Percentiles rank a stretch among this genome's conserved stretches.
phyloP scores from a whole-genome alignment of 2,113 vertebrate genomes.

The Nibea coibor region DNA sequence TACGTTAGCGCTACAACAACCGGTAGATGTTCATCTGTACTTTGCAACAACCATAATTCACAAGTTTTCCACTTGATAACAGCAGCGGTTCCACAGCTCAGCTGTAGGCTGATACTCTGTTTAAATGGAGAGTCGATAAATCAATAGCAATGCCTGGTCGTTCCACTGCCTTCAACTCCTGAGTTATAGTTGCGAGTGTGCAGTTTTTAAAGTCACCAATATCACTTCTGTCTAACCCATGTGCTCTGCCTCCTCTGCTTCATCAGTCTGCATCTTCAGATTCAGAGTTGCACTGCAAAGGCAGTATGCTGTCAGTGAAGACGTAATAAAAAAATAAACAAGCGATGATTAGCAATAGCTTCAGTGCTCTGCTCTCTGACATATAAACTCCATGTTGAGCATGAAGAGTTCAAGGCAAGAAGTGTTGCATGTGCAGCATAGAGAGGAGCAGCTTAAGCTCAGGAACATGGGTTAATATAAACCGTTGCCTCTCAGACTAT shows the following conservation, averaged over 20 bases:
- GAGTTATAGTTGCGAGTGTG: conserved; percentile 64
- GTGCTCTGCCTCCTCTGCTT: conserved; percentile 8
- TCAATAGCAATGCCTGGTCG: conserved; percentile 51
- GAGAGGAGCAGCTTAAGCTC: conserved; percentile 8
- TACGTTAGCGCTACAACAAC: conserved; percentile 19
- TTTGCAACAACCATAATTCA: conserved; percentile 42
- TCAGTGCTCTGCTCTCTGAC: conserved; percentile 12
- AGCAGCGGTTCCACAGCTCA: conserved; percentile 14
- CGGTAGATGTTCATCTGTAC: conserved; percentile 7
- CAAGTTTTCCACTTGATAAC: conserved; percentile 40
- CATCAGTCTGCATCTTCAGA: neutral
- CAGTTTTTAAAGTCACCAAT: conserved; percentile 54
- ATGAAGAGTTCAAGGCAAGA: neutral
- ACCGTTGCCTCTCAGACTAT: conserved; percentile 8
- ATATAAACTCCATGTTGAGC: neutral
- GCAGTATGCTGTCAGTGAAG: neutral
- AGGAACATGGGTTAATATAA: conserved; percentile 14
- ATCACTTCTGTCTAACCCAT: neutral
- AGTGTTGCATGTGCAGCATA: conserved; percentile 29
- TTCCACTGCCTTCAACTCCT: conserved; percentile 50
- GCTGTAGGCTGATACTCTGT: conserved; percentile 57
- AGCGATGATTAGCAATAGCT: neutral
- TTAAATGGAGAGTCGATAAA: conserved; percentile 67
- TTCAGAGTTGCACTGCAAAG: conserved; percentile 6
- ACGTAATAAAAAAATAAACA: neutral